phyloP scores from a whole-genome alignment of 2,113 vertebrate species.

The Cynoglossus semilaevis region DNA sequence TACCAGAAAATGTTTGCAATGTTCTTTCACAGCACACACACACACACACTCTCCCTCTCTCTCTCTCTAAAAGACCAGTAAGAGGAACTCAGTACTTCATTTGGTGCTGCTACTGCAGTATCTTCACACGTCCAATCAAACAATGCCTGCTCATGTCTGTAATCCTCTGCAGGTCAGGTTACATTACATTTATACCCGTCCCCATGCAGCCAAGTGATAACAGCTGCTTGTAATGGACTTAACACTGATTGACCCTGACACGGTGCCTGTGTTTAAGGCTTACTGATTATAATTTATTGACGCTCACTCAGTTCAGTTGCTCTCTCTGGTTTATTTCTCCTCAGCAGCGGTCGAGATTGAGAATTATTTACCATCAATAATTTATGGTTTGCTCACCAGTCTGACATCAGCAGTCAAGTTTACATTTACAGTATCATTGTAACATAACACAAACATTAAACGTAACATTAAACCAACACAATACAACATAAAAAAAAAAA shows the following conservation, averaged over 20 bases:
- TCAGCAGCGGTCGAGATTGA: too few relatives aligned
- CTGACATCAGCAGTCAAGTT: too few relatives aligned
- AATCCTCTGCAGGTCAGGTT: constrained; percentile 43
- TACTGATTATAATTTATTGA: constrained; percentile 2
- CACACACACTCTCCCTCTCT: neutral
- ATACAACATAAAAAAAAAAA: too few relatives aligned
- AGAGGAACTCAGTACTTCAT: neutral
- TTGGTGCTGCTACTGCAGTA: neutral
- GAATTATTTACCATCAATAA: too few relatives aligned
- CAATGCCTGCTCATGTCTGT: neutral
- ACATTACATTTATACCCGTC: constrained; percentile 3
- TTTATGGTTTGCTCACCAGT: too few relatives aligned
- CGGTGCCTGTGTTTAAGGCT: neutral
- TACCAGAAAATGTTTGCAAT: too few relatives aligned
- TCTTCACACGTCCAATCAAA: constrained; percentile 17
- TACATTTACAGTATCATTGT: too few relatives aligned
- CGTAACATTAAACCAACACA: too few relatives aligned
- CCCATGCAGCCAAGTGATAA: constrained; percentile 15
- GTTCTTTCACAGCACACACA: neutral
- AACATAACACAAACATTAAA: too few relatives aligned
- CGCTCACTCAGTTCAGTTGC: neutral
- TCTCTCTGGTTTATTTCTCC: too few relatives aligned
- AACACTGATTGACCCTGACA: constrained; percentile 51
- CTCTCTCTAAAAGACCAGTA: too few relatives aligned
- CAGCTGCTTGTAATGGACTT: constrained; percentile 47